A percentile compares a stretch with the other conserved stretches of the same genome.
Evolutionary conservation across 2,888 invertebrate species (phyloP).

Genomic region (Candidula unifasciata): DNA sequence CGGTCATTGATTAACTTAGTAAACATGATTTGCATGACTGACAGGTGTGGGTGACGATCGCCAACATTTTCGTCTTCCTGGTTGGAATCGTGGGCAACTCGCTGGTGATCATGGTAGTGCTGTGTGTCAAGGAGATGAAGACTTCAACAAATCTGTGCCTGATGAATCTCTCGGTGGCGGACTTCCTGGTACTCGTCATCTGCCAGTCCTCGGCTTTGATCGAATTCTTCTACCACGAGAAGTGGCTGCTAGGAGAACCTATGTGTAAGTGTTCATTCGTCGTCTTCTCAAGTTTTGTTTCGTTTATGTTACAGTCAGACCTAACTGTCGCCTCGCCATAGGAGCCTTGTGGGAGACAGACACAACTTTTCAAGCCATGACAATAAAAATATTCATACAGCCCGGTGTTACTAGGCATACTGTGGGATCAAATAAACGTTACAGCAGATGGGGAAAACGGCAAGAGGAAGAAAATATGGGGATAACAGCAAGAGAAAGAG

Average conservation of each 20-base stretch:
- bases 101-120: conserved; percentile 94
- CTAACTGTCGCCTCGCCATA: too few species aligned
- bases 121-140: conserved; percentile 94
- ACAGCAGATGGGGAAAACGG: too few species aligned
- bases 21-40: too few species aligned
- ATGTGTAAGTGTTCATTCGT: conserved; percentile 88
- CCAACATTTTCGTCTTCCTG: conserved; percentile 83
- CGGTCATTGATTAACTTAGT: too few species aligned
- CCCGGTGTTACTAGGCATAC: too few species aligned
- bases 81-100: conserved; percentile 94
- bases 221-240: conserved; percentile 93
- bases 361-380: too few species aligned
- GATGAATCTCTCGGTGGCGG: conserved; percentile 94
- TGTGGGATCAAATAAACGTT: too few species aligned
- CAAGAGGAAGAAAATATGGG: too few species aligned
- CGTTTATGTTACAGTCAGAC: neutral
- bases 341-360: too few species aligned
- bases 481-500: too few species aligned
- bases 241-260: conserved; percentile 93
- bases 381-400: too few species aligned
- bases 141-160: conserved; percentile 96
- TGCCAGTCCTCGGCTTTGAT: conserved; percentile 95
- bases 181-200: conserved; percentile 91
- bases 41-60: conserved; percentile 48
- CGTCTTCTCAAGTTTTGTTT: neutral